Percentiles rank a stretch among this genome's conserved stretches.
phyloP scores from a whole-genome alignment of 2,888 invertebrate genomes.

The Dolichopus griseipennis region DNA sequence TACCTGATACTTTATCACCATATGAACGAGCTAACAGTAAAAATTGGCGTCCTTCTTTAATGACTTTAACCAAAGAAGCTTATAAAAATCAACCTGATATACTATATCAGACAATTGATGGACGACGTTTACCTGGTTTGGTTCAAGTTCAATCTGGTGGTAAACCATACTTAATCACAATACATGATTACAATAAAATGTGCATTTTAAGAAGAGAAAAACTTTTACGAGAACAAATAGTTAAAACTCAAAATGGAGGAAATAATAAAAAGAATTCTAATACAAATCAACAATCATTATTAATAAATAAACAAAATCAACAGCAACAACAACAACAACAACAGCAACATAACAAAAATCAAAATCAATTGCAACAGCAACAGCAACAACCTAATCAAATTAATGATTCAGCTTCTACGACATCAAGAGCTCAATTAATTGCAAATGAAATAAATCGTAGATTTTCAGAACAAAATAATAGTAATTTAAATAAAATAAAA shows the following conservation, averaged over 20 bases:
- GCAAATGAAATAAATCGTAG: conserved; percentile 6
- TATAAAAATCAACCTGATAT: conserved; percentile 34
- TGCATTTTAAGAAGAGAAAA: conserved; percentile 61
- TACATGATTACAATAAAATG: conserved; percentile 73
- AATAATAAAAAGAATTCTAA: conserved; percentile 14
- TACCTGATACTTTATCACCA: conserved; percentile 39
- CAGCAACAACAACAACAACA: conserved; percentile 18
- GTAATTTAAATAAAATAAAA: conserved; percentile 19
- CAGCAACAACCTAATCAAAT: conserved; percentile 19
- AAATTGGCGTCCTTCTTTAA: conserved; percentile 63
- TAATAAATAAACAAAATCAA: conserved; percentile 15
- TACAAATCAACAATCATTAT: conserved; percentile 15
- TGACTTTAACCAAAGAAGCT: conserved; percentile 52
- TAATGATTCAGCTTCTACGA: conserved; percentile 16
- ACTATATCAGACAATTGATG: conserved; percentile 52
- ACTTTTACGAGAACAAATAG: conserved; percentile 52
- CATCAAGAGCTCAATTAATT: conserved; percentile 6
- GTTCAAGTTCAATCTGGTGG: conserved; percentile 70
- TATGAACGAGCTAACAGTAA: conserved; percentile 47
- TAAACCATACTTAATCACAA: conserved; percentile 68
- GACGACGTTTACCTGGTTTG: conserved; percentile 51
- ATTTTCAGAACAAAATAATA: conserved; percentile 18
- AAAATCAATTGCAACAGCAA: conserved; percentile 17
- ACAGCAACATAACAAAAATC: conserved; percentile 13
- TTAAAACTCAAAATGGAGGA: conserved; percentile 24